phyloP scores from a whole-genome alignment of 2,797 vertebrate genomes.

The Pipistrellus kuhlii region DNA sequence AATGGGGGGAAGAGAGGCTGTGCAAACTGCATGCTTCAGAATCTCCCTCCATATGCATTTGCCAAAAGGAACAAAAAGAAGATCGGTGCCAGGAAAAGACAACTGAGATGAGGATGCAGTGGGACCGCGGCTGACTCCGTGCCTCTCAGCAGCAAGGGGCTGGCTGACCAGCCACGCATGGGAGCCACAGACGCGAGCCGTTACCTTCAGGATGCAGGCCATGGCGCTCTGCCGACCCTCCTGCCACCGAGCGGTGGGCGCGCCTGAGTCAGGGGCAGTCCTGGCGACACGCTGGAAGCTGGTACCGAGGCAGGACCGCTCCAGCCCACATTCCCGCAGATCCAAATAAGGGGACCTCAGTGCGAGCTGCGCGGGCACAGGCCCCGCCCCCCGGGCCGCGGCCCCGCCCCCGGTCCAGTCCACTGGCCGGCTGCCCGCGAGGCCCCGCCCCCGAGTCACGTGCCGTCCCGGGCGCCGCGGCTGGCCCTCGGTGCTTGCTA shows the following conservation, averaged over 20 bases:
- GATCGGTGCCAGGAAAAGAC: constrained; percentile 80
- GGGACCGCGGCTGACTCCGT: constrained; percentile 78
- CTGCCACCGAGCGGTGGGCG: constrained; percentile 85
- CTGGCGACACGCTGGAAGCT: constrained; percentile 81
- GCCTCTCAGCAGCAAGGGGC: constrained; percentile 76
- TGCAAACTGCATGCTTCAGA: constrained; percentile 80
- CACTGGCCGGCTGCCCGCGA: constrained; percentile 87
- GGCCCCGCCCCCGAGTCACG: constrained; percentile 87
- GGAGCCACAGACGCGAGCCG: constrained; percentile 85
- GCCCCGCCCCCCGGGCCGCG: constrained; percentile 81
- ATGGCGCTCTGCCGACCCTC: constrained; percentile 89
- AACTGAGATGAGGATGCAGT: constrained; percentile 81
- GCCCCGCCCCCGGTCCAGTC: constrained; percentile 87
- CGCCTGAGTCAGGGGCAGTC: constrained; percentile 82
- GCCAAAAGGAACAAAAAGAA: constrained; percentile 83
- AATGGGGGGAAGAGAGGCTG: constrained; percentile 73
- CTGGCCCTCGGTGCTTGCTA: background rate
- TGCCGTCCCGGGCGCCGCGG: constrained; percentile 1
- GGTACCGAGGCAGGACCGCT: constrained; percentile 81
- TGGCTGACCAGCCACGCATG: constrained; percentile 79
- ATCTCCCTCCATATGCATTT: constrained; percentile 80
- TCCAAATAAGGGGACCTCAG: constrained; percentile 82
- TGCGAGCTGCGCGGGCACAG: constrained; percentile 89
- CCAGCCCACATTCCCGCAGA: constrained; percentile 86
- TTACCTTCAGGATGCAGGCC: constrained; percentile 99